Percentiles rank a stretch among this genome's conserved stretches.
Evolutionary conservation across 1,140 invertebrate species (phyloP).

Genomic region (Drosophila watanabei): DNA sequence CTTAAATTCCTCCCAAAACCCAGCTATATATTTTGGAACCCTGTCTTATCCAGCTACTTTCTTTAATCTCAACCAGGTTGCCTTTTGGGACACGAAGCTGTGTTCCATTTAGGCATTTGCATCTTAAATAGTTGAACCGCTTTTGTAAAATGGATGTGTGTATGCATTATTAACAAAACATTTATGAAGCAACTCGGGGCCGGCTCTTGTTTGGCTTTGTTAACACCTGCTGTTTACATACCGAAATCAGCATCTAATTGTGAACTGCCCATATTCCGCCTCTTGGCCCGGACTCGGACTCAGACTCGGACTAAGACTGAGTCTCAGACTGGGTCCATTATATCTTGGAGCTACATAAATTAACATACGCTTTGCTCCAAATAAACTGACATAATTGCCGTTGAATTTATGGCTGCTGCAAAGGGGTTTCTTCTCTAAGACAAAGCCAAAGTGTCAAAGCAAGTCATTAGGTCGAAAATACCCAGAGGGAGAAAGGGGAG

Average conservation of each 20-base stretch:
- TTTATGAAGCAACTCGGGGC: slow-evolving; percentile 56
- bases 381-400: slow-evolving; percentile 83
- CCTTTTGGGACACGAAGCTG: slow-evolving; percentile 40
- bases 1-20: background rate
- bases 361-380: slow-evolving; percentile 79
- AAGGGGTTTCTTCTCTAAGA: slow-evolving; percentile 56
- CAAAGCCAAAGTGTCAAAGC: slow-evolving; percentile 82
- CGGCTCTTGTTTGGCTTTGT: slow-evolving; percentile 60
- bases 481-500: background rate
- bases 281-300: slow-evolving; percentile 14
- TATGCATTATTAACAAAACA: slow-evolving; percentile 68
- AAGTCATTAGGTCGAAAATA: slow-evolving; percentile 76
- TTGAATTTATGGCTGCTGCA: slow-evolving; percentile 71
- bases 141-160: slow-evolving; percentile 54
- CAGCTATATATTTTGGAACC: background rate
- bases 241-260: slow-evolving; percentile 79
- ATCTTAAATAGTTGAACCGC: slow-evolving; percentile 41
- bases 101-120: slow-evolving; percentile 33
- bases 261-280: slow-evolving; percentile 71
- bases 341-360: slow-evolving; percentile 62
- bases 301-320: slow-evolving; percentile 5
- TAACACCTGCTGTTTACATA: slow-evolving; percentile 81
- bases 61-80: slow-evolving; percentile 1
- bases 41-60: slow-evolving; percentile 8
- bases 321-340: slow-evolving; percentile 10